Evolutionary conservation across 2,797 vertebrate genomes (phyloP).

Genomic region (Chelon labrosus): DNA sequence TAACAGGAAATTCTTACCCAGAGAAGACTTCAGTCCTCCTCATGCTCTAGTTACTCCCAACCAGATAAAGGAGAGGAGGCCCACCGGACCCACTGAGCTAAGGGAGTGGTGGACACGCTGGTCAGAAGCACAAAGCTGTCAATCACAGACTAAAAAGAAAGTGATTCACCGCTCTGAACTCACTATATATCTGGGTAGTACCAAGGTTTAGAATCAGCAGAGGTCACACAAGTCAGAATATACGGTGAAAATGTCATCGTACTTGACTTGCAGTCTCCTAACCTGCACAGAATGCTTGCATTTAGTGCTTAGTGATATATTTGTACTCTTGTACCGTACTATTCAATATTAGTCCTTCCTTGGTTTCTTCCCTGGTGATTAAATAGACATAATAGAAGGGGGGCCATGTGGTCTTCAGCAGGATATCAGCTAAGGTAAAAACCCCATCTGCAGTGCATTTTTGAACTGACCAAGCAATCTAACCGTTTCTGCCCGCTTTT

Average conservation of each 20-base stretch:
- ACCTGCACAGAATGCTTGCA: too few species aligned
- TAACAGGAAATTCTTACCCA: constrained; percentile 72
- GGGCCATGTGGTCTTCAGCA: too few species aligned
- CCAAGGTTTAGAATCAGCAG: constrained; percentile 69
- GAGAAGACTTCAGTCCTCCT: constrained; percentile 52
- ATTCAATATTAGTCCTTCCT: neutral
- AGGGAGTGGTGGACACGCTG: constrained; percentile 84
- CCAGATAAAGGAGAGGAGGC: constrained; percentile 73
- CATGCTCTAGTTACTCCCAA: constrained; percentile 61
- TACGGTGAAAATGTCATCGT: neutral
- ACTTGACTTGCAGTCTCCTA: neutral
- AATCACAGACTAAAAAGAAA: constrained; percentile 46
- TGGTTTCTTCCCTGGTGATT: neutral
- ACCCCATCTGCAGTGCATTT: neutral
- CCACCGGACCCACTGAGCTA: constrained; percentile 76
- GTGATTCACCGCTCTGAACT: constrained; percentile 82
- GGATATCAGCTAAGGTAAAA: neutral
- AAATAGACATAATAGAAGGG: neutral
- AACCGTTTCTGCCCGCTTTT: too few species aligned
- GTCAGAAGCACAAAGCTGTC: constrained; percentile 70
- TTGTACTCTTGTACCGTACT: neutral
- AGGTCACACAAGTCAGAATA: neutral
- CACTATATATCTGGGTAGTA: constrained; percentile 79
- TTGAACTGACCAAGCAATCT: neutral
- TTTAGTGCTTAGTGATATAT: too few species aligned